Evolutionary conservation across 2,888 invertebrate species (phyloP), one percentile per base, ranked within the genome.

Genomic region (Drosophila niveifrons): DNA sequence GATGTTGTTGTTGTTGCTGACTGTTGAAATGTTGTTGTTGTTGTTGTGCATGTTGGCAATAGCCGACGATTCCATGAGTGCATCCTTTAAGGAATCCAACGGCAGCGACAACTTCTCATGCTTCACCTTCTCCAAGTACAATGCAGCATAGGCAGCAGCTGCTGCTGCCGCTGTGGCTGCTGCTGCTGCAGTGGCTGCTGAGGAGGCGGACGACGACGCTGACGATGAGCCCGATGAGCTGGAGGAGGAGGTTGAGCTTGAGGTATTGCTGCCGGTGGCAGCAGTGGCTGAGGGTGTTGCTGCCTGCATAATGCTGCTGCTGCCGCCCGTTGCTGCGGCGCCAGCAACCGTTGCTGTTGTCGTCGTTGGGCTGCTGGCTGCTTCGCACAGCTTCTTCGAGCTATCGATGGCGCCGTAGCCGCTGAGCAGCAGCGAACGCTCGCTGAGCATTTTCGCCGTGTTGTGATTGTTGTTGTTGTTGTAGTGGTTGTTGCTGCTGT

Each of bases 61-160:
- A 48, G 82, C 79, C 55, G 88, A 72, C 50, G 90, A 85, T 66
- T 91, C 91, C 85, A 90, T 81, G 46, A 85, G 78, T 57, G 75
- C 90, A 80, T 91, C 90, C 85, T 91, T 92, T 34, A 92, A 83
- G 71, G 85, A 87, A 62, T 92, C 91, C 55, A 84, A 75, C 51
- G 80, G 79, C 71, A 81, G 69, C 59, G 90, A 88, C 68, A 86
- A 64, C 75, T 90, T 89, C 80, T 92, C 92, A 87, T 91, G 89
- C 80, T 92, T 92, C 63, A 92, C 90, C 82, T 91, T 90, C 69
- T 91, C 91, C 67, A 92, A 80, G 63, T 90, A 91, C 39, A 92
- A 67, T 50, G 90, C 90, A 51, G 90, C 90, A 61, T 89, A 90
- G 13, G 91, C 89, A 7, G 90, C 86, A 61, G 88, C 75, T 6